Evolutionary conservation across 37 sponge, comb jelly and placozoan genomes (phyloP).

Genomic region (Cliona cf. orientalis): DNA sequence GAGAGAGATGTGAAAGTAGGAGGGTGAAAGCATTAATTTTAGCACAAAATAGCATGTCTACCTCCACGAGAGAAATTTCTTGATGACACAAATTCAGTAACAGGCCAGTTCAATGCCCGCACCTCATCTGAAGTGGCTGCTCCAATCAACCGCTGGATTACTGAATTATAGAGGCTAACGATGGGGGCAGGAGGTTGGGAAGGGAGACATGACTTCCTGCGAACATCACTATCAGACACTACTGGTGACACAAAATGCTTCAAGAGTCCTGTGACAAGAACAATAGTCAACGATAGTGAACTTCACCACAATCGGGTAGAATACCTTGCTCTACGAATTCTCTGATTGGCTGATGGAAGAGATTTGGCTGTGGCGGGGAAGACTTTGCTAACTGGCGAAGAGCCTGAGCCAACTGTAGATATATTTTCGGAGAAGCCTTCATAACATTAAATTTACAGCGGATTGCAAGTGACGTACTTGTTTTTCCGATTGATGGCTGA

Average conservation of each 20-base stretch:
- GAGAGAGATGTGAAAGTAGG: neutral
- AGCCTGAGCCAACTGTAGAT: slow-evolving; percentile 6
- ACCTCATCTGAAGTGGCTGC: slow-evolving; percentile 9
- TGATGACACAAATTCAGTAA: slow-evolving; percentile 32
- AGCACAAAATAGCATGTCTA: neutral
- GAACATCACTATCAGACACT: slow-evolving; percentile 14
- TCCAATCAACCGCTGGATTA: slow-evolving; percentile 12
- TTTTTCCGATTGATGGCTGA: no score
- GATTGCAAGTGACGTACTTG: no score
- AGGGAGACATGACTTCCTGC: slow-evolving; percentile 19
- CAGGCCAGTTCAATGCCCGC: slow-evolving; percentile 28
- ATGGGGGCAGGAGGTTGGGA: slow-evolving; percentile 35
- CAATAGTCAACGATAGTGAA: neutral
- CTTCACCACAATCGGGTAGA: neutral
- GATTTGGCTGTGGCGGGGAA: slow-evolving; percentile 37
- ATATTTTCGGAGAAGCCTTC: no score
- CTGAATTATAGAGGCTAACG: slow-evolving; percentile 43
- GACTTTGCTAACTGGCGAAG: slow-evolving; percentile 29
- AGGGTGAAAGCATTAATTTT: neutral
- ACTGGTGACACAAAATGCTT: slow-evolving; percentile 42
- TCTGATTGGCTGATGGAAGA: slow-evolving; percentile 9
- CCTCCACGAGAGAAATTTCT: neutral
- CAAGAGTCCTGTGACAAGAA: slow-evolving; percentile 10
- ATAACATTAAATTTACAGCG: no score
- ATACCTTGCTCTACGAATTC: slow-evolving; percentile 54